Base-by-base conservation (phyloP, 2,888 invertebrate genomes). In the Dysmachus trigonus region DNA sequence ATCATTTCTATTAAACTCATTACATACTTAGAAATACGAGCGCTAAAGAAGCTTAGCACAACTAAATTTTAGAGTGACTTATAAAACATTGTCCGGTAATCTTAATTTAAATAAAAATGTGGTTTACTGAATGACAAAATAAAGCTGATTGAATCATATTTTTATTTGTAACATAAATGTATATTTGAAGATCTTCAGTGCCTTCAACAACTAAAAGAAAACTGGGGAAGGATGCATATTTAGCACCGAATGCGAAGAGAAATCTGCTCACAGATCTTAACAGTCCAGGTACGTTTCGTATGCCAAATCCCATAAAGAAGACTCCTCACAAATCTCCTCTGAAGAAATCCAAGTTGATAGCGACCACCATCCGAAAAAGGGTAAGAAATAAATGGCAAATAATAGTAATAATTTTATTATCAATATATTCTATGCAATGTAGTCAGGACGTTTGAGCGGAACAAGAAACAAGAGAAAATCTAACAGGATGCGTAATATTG, bases 191-290 rank as follows among this genome's bases (percentile, higher is more conserved):
- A 38, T 76, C 86, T 22, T 82, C 87, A 6, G 47, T 87, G 79
- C 73, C 85, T 15, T 86, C 87, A 2, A 51, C 86, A 13, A 81
- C 30, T 4, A 88, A 88, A 53, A 87, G 88, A n/a, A 87, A 88
- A 79, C 27, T 87, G 15, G 27, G 35, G 1, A 51, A 22, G 18
- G 38, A 86, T 0, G 88, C 90, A 0, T 86, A 47, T 1, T 38
- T 85, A 2, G 86, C 88, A 0, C 90, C 90, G 0, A 85, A 88
- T 4, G 91, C 91, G 1, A 92, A 91, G 86, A 90, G 92, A 1
- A 91, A 89, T 74, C 88, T 92, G 2, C 87, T 91, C 74, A 87
- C 87, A 15, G 89, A 89, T 1, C 85, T 90, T 13, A 89, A 87
- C 83, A 89, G 90, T 18, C 89, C 91, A 1, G 88, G 87, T 51